Evolutionary conservation across 1,140 invertebrate species (phyloP), one percentile per base, ranked within the genome.

Genomic region (Drosophila kepulauana): DNA sequence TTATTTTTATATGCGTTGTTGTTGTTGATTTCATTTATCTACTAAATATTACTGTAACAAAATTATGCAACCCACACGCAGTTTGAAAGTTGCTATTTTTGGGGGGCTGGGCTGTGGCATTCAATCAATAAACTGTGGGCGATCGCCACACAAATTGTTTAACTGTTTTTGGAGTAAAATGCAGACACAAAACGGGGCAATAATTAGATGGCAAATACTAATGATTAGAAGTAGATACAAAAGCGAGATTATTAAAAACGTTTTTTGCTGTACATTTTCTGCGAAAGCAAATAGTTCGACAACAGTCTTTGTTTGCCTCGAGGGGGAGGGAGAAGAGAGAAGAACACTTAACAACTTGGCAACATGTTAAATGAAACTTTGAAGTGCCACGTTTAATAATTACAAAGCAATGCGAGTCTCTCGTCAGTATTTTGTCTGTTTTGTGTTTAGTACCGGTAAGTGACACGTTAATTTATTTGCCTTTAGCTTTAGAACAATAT

Each of bases 401-500:
- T 67, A 35, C 48, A 51, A 35, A 56, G 10, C 20, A n/a, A 25
- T 54, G 35, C 30, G 68, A 48, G 38, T 25, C 20, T 25, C 20
- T 25, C 20, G 20, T 25, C 46, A 13, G 16, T 10, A 28, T 38
- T 46, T 56, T 46, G 48, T 51, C 1, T 33, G 49, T 52, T n/a
- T 52, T 38, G 35, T 38, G 16, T 54, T 54, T 54, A 54, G 51
- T 75, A 48, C 75, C 61, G 66, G 79, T 67, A 72, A 88, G 84
- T 85, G 85, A 88, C 78, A 82, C 84, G 78, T 85, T 85, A 85
- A 88, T 88, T 88, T 88, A 85, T 88, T 88, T 81, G 85, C 68
- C 80, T 84, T 75, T 81, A 73, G 85, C 67, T 88, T 25, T 73
- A 72, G 57, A 82, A 86, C 79, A 75, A 84, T 84, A 88, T 78